Base-by-base conservation (phyloP, 2,888 invertebrate genomes). In the Synanthedon myopaeformis region DNA sequence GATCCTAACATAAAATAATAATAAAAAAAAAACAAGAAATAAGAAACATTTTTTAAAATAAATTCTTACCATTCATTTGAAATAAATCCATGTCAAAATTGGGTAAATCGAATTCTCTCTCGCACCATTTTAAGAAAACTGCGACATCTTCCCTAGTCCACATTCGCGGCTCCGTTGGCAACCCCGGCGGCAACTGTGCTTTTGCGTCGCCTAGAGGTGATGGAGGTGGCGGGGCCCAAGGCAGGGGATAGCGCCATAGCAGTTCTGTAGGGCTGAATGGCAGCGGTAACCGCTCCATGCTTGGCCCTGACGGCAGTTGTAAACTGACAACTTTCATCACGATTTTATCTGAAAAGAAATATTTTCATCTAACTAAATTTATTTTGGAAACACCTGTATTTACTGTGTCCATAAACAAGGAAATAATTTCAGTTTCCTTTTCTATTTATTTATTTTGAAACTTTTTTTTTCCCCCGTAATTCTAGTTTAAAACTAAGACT, bases 61-160 rank as follows among this genome's bases (percentile, higher is more conserved):
- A 17, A 19, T 59, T 69, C 79, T 89, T 85, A 90, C 97, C 97
- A 79, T 97, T 97, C 96, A 97, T 97, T 88, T 96, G 96, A 79
- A 97, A 97, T 83, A 95, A 92, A 72, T 97, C 96, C 91, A 95
- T 92, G 74, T 96, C 96, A 74, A 97, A 94, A 65, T 94, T 93
- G 53, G 96, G 96, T 62, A 97, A 87, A 79, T 96, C 96, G 76
- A 96, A 97, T 83, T 96, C 96, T 61, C 95, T 90, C 80, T 97
- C 96, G 62, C 96, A 95, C 93, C 96, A 97, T 72, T 94, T 92
- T 52, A 97, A 86, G 80, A 97, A 97, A 53, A 93, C 90, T 51
- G 91, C 89, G 17, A 97, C 97, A 75, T 97, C 96, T 63, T 96
- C 96, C 62, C 97, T 91, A 55, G 93, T 93, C 97, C 97, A 97